phyloP scores from a whole-genome alignment of 2,797 vertebrate species.

The Acanthurus lineatus region DNA sequence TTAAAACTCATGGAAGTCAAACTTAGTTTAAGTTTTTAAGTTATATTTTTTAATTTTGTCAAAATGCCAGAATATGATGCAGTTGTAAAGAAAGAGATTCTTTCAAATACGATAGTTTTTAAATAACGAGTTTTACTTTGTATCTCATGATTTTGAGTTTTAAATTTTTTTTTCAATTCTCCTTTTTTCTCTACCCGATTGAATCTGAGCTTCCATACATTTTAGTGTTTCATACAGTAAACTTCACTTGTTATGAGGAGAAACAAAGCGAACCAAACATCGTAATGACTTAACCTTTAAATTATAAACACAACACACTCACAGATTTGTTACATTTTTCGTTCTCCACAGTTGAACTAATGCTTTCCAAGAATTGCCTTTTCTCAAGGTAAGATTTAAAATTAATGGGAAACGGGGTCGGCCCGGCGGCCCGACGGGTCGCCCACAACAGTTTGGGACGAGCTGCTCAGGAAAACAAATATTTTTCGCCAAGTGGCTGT shows the following conservation, averaged over 20 bases:
- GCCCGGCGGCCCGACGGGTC: slow-evolving; percentile 11
- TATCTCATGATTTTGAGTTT: not conserved
- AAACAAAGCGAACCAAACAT: slow-evolving; percentile 6
- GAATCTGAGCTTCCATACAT: not conserved
- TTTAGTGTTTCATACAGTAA: not conserved
- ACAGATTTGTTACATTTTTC: slow-evolving; percentile 48
- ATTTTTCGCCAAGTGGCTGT: slow-evolving; percentile 89
- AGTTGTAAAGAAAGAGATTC: not conserved
- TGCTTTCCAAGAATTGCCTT: slow-evolving; percentile 62
- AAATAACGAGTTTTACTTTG: not conserved
- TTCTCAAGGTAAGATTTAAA: slow-evolving; percentile 73
- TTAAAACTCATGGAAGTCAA: too few relatives aligned
- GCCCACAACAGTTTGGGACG: slow-evolving; percentile 75
- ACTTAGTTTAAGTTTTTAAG: too few relatives aligned
- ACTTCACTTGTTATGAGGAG: slow-evolving; percentile 4
- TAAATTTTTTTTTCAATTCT: not conserved
- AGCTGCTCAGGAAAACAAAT: slow-evolving; percentile 91
- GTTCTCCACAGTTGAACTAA: slow-evolving; percentile 32
- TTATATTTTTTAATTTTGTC: not conserved
- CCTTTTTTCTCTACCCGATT: not conserved
- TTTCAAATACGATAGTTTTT: not conserved
- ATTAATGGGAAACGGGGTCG: slow-evolving; percentile 58
- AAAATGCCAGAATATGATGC: not conserved
- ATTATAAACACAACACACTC: slow-evolving; percentile 51
- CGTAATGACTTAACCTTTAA: slow-evolving; percentile 49